phyloP scores from a whole-genome alignment of 2,113 vertebrate species.

The Paracanthobrama guichenoti region DNA sequence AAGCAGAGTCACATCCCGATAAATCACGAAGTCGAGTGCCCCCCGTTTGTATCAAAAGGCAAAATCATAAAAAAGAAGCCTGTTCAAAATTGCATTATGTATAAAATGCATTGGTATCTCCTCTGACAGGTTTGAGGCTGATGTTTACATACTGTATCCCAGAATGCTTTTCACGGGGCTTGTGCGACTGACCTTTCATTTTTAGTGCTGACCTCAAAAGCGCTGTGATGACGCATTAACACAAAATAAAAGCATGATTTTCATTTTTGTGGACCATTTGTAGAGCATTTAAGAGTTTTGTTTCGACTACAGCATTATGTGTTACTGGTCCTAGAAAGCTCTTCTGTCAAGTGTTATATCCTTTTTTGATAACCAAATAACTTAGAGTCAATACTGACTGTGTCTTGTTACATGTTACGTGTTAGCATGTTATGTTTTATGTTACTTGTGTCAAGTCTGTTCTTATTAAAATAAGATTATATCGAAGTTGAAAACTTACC shows the following conservation, averaged over 20 bases:
- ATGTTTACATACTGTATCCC: constrained; percentile 57
- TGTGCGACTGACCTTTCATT: constrained; percentile 41
- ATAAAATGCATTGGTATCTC: constrained; percentile 16
- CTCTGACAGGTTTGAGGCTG: constrained; percentile 44
- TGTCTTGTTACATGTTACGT: too few species aligned
- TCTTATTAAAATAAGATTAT: neutral
- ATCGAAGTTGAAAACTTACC: neutral
- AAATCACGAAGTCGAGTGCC: neutral
- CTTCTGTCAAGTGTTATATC: neutral
- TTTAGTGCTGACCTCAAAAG: constrained; percentile 39
- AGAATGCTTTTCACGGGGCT: constrained; percentile 55
- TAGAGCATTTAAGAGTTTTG: neutral
- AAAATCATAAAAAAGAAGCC: neutral
- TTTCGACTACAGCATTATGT: neutral
- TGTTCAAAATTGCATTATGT: neutral
- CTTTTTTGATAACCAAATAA: neutral
- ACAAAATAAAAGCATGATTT: constrained; percentile 27
- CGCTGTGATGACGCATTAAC: constrained; percentile 13
- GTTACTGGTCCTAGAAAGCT: neutral
- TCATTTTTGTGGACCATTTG: neutral
- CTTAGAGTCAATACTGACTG: too few species aligned
- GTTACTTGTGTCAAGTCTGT: neutral
- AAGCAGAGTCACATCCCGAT: constrained; percentile 32
- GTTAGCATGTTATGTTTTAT: too few species aligned
- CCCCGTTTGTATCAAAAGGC: neutral